Evolutionary conservation across 2,113 vertebrate species (phyloP).

Genomic region (Romanogobio albipinnatus): DNA sequence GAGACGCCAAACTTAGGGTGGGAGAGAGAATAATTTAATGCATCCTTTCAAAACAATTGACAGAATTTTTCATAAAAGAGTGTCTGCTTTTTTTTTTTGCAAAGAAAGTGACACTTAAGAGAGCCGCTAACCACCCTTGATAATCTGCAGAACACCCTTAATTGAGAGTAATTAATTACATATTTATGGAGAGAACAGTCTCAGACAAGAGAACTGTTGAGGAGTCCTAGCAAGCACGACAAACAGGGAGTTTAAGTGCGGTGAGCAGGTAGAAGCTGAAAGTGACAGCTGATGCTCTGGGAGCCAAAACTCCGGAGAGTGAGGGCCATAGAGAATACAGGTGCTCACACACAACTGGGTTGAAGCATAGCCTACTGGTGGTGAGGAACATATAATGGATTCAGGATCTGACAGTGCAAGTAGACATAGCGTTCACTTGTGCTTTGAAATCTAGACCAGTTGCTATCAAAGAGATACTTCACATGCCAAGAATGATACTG

Average conservation of each 20-base stretch:
- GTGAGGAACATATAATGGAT: slow-evolving; percentile 11
- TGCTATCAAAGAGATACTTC: slow-evolving; percentile 52
- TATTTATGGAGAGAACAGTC: slow-evolving; percentile 47
- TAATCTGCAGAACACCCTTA: slow-evolving; percentile 47
- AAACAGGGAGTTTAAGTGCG: slow-evolving; percentile 34
- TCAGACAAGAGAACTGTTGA: slow-evolving; percentile 5
- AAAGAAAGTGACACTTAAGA: slow-evolving; percentile 46
- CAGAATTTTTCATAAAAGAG: slow-evolving; percentile 65
- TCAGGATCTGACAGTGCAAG: slow-evolving; percentile 33
- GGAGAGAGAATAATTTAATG: slow-evolving; percentile 73
- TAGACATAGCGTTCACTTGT: slow-evolving; percentile 32
- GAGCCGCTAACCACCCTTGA: slow-evolving; percentile 41
- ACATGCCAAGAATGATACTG: slow-evolving; percentile 16
- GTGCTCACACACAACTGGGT: slow-evolving; percentile 39
- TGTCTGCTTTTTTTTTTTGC: slow-evolving; percentile 57
- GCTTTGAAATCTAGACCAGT: slow-evolving; percentile 60
- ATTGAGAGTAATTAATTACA: slow-evolving; percentile 58
- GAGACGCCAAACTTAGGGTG: slow-evolving; percentile 68
- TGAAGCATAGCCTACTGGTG: slow-evolving; percentile 36
- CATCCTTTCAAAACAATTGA: slow-evolving; percentile 69
- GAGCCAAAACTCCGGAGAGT: slow-evolving; percentile 45
- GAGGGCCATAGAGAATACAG: slow-evolving; percentile 42
- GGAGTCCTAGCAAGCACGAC: slow-evolving; percentile 25
- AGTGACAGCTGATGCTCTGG: slow-evolving; percentile 46
- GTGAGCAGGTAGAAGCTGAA: slow-evolving; percentile 47